These are phyloP conservation scores for Drosophila picticornis DNA, from an alignment of 2,888 invertebrate genomes.

Conservation along the genomic window DNA sequence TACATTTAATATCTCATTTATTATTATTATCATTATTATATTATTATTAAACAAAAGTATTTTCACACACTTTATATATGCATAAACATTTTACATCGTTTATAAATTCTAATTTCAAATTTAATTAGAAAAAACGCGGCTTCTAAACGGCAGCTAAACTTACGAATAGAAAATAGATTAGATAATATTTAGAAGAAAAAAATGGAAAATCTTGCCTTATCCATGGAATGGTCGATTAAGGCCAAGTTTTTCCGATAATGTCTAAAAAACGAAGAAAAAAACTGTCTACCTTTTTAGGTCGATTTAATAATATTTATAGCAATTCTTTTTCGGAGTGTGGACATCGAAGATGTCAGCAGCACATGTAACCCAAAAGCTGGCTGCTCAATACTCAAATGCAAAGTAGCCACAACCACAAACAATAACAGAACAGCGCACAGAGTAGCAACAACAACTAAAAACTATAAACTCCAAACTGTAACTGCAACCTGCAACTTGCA, in stretches of 20 bases:
- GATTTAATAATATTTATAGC: neutral
- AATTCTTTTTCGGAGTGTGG: slow-evolving; percentile 5
- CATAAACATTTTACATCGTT: neutral
- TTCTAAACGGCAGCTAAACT: neutral
- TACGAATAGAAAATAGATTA: neutral
- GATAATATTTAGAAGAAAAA: no score
- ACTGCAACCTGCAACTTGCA: slow-evolving; percentile 25
- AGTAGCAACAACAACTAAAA: slow-evolving; percentile 26
- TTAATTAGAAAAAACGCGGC: neutral
- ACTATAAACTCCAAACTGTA: slow-evolving; percentile 1
- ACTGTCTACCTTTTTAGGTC: neutral
- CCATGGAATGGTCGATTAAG: neutral
- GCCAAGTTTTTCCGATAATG: neutral
- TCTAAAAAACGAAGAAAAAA: neutral
- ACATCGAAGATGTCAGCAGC: slow-evolving; percentile 51
- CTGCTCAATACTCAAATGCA: slow-evolving; percentile 23
- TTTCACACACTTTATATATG: neutral
- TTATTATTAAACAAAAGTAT: neutral
- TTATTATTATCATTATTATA: no score
- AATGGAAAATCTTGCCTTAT: neutral
- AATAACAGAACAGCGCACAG: slow-evolving; percentile 49
- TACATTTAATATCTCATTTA: neutral
- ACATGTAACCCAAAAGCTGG: slow-evolving; percentile 15
- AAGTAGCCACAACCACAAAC: slow-evolving; percentile 40
- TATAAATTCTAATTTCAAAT: neutral